Conservation (phyloP, 2,113 vertebrate species). For the Saccopteryx bilineata region DNA sequence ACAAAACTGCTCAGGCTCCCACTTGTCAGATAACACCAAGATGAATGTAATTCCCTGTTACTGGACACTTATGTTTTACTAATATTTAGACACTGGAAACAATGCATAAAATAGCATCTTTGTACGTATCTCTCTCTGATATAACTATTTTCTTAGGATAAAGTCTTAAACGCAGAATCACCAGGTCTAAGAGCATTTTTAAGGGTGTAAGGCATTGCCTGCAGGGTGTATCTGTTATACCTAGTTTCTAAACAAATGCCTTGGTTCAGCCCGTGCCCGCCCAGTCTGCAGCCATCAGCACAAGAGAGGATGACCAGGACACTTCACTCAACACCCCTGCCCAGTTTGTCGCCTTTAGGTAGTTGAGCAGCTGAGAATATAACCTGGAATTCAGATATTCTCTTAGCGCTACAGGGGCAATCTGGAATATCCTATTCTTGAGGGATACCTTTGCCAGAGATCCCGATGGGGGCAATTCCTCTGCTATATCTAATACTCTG, state of each 20-base stretch:
- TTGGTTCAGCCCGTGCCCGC: constrained; percentile 86
- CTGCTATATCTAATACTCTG: constrained; percentile 96
- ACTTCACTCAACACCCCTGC: constrained; percentile 96
- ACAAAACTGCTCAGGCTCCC: background rate
- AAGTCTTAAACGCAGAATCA: background rate
- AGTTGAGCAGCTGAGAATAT: constrained; percentile 97
- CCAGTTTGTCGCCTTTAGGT: constrained; percentile 93
- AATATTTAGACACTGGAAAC: constrained; percentile 8
- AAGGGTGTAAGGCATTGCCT: background rate
- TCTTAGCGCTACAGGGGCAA: constrained; percentile 93
- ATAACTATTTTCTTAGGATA: background rate
- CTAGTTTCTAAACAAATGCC: constrained; percentile 95
- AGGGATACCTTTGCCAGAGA: constrained; percentile 93
- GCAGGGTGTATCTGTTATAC: constrained; percentile 87
- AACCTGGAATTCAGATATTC: constrained; percentile 97
- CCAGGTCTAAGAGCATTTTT: background rate
- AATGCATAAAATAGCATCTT: background rate
- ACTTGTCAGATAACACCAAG: background rate
- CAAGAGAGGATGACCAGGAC: constrained; percentile 93
- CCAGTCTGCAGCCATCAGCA: constrained; percentile 90
- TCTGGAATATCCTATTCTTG: constrained; percentile 91
- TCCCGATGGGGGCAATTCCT: constrained; percentile 92
- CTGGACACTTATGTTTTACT: background rate
- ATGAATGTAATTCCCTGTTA: background rate
- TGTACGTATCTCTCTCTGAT: background rate